Evolutionary conservation across 1,140 invertebrate species (phyloP), one percentile per base, ranked within the genome.

Genomic region (Oncopeltus fasciatus): DNA sequence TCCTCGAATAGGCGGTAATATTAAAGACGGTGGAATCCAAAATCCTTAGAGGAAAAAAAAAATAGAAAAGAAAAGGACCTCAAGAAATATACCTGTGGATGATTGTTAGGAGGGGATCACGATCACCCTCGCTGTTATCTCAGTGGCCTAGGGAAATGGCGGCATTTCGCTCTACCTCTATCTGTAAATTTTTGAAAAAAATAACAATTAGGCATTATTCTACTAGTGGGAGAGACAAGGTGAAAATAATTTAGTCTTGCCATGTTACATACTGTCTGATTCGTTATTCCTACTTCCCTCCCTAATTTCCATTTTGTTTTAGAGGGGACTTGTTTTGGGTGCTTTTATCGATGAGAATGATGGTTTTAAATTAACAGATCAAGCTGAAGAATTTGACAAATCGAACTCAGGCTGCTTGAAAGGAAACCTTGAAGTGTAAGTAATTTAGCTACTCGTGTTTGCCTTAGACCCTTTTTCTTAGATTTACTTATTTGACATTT

Each of bases 301-400:
- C n/a, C n/a, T n/a, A n/a, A n/a, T n/a, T n/a, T n/a, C n/a, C n/a
- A n/a, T n/a, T n/a, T n/a, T n/a, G n/a, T 74, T 76, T 56, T 69
- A 77, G 75, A 78, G 74, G 69, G 78, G 78, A 47, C 65, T 81
- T 29, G 77, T 82, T 29, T 70, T 83, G 46, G 81, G 81, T 62
- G 73, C 78, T 28, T 81, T 81, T 66, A 71, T 72, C 51, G 68
- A 74, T 62, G 72, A 77, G 59, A 73, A 75, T 65, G 70, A 74
- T 60, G 72, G 67, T 31, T 31, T 76, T 43, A 71, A 70, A 26
- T 68, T 83, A 31, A 80, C 80, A 43, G 69, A 74, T 44, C 68
- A 77, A 60, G 78, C 80, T 59, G 68, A 73, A 65, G 29, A 51
- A n/a, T 67, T 67, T 49, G 60, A 67, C 43, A 58, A 64, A 29